Percentiles rank a stretch among this genome's conserved stretches.
Conservation (phyloP, 2,113 vertebrate genomes). For the Zosterops japonicus region DNA sequence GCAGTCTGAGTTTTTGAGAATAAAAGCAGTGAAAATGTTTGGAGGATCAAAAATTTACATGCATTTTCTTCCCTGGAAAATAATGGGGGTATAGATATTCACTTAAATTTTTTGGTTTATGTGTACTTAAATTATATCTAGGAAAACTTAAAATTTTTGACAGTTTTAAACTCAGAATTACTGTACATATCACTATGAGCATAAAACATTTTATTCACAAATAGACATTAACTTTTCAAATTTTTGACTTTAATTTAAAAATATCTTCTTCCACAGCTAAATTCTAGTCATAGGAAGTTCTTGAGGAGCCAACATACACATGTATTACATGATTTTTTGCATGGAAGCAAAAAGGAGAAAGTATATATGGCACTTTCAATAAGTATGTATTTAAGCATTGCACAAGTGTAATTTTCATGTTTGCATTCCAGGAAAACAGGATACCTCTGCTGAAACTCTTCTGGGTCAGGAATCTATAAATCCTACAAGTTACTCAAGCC, state of each 20-base stretch:
- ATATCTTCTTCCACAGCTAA: neutral
- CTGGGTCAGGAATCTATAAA: slow-evolving; percentile 18
- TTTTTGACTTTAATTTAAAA: neutral
- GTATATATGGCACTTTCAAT: neutral
- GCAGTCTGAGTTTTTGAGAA: neutral
- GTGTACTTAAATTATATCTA: neutral
- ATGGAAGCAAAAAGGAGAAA: neutral
- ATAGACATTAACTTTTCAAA: neutral
- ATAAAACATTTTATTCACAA: neutral
- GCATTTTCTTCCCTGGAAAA: neutral
- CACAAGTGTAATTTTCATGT: neutral
- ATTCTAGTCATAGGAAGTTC: neutral
- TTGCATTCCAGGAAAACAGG: slow-evolving; percentile 67
- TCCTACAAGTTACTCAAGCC: slow-evolving; percentile 7
- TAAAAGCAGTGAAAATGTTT: neutral
- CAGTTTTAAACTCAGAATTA: neutral
- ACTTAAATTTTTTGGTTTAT: neutral
- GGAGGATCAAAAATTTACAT: neutral
- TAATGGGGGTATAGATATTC: neutral
- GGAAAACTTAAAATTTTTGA: neutral
- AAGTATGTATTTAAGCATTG: neutral
- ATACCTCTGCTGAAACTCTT: neutral
- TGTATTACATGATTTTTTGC: neutral
- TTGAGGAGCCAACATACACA: neutral
- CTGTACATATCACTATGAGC: neutral